Base-by-base conservation (phyloP, 2,797 vertebrate species). In the Podarcis lilfordi region DNA sequence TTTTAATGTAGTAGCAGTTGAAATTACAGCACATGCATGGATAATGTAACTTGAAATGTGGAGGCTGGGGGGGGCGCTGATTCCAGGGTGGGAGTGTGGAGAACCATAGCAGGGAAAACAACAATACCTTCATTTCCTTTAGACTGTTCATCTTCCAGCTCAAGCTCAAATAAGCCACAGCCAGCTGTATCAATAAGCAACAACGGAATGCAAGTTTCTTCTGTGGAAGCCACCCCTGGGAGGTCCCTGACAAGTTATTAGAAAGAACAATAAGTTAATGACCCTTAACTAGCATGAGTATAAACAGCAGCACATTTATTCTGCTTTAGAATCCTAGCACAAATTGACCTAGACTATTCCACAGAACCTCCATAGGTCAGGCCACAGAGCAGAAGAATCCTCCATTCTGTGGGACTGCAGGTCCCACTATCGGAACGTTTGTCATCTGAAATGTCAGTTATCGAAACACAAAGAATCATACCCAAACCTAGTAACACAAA, bases 111-210 rank as follows among this genome's bases (percentile, higher is more conserved):
- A 71, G 29, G 55, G 35, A 0, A 0, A 74, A 3, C 0, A 0
- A 9, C 13, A 19, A 17, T 92, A 99, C 99, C 99, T 91, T 97
- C 96, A 91, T 99, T 99, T 32, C 99, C 99, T 95, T 97, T 98
- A 3, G 99, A 99, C 94, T 98, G 98, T n/a, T 98, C 98, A 4
- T 99, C 98, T 2, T 97, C 93, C 43, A 96, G 95, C 27, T 99
- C 98, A 94, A 98, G 97, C 93, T 99, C 99, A 45, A 96, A 97
- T 15, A 99, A 97, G 76, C 98, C 98, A 1, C 98, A 99, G 91
- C 98, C 98, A 0, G 98, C 98, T 0, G 99, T 99, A 96, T 99
- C 99, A 29, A 99, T 97, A 0, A 99, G 98, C 89, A 99, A 91
- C 81, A 99, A 94, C 0, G 99, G 96, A 0, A 94, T 83, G 13